These are phyloP conservation scores for Asobara japonica DNA, from an alignment of 1,140 invertebrate genomes.

Conservation along the genomic window DNA sequence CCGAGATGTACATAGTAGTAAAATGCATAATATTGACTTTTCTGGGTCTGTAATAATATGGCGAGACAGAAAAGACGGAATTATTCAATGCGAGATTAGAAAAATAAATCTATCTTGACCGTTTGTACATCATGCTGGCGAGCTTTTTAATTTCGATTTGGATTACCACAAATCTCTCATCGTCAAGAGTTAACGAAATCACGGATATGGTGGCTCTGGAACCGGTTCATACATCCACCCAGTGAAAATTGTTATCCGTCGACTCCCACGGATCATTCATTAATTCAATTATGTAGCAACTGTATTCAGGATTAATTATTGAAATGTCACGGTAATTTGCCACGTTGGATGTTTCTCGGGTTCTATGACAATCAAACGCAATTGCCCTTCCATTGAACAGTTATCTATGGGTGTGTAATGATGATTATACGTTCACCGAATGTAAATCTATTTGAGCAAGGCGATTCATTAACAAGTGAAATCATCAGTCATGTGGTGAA, in stretches of 20 bases:
- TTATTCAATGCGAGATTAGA: too few relatives aligned
- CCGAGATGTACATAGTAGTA: too few relatives aligned
- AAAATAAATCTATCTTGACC: too few relatives aligned
- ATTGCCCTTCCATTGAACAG: constrained; percentile 1
- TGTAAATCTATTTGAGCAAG: neutral
- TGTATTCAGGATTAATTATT: constrained; percentile 20
- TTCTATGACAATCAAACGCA: constrained; percentile 4
- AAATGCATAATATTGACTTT: too few relatives aligned
- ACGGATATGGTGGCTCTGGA: neutral
- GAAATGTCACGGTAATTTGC: constrained; percentile 9
- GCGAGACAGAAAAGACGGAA: too few relatives aligned
- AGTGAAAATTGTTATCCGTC: neutral
- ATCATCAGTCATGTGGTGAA: too few relatives aligned
- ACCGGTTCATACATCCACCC: neutral
- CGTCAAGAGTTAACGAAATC: neutral
- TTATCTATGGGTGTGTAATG: neutral
- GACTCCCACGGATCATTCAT: neutral
- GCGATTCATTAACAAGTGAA: neutral
- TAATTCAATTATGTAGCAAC: neutral
- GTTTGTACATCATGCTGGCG: too few relatives aligned
- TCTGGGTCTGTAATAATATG: too few relatives aligned
- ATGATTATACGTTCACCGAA: neutral
- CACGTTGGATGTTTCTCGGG: neutral
- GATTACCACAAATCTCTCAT: too few relatives aligned
- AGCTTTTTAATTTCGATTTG: too few relatives aligned